Conservation (phyloP, 2,888 invertebrate species). For the Rhopalosiphum nymphaeae region DNA sequence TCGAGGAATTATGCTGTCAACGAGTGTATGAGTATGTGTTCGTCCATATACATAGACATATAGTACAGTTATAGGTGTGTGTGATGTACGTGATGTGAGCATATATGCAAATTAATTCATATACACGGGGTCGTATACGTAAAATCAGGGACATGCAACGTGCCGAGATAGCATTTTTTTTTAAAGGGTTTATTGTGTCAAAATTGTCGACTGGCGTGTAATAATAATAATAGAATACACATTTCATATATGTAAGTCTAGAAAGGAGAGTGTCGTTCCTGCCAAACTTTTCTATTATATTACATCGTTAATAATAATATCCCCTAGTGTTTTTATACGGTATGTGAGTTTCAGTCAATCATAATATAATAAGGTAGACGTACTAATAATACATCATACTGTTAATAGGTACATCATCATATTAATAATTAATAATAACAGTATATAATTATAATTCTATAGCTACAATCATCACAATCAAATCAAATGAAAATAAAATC, state of each 20-base stretch:
- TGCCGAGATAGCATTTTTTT: not conserved
- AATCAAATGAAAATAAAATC: not conserved
- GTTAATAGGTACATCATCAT: not conserved
- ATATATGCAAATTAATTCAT: not conserved
- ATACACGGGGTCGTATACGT: not conserved
- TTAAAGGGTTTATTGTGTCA: not conserved
- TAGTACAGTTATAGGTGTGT: not conserved
- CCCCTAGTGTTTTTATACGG: not conserved
- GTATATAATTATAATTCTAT: not conserved
- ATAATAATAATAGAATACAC: not conserved
- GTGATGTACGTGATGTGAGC: not conserved
- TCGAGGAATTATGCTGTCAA: not conserved
- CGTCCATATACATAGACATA: not conserved
- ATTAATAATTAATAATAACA: not conserved
- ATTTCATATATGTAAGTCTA: not conserved
- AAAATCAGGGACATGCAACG: not conserved
- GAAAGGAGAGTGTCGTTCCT: not conserved
- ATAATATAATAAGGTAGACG: not conserved
- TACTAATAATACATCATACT: not conserved
- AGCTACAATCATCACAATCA: not conserved
- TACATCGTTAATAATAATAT: not conserved
- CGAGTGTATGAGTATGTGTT: not conserved
- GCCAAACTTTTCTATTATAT: not conserved
- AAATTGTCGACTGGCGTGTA: not conserved
- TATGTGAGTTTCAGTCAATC: not conserved